A percentile compares a stretch with the other conserved stretches of the same genome.
phyloP scores from a whole-genome alignment of 1,140 invertebrate species.

The Mactra quadrangularis region DNA sequence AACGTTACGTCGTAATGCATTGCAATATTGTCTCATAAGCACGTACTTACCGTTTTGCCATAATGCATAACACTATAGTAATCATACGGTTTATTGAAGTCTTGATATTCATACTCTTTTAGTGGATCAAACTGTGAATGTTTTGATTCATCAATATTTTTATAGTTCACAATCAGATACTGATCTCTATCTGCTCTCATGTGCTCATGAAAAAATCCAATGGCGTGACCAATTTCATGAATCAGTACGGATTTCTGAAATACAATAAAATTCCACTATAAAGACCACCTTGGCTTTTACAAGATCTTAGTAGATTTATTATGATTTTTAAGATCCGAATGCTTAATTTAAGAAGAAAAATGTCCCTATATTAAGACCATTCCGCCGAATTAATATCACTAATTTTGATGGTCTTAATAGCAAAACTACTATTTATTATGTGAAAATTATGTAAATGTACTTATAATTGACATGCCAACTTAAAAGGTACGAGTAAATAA shows the following conservation, averaged over 20 bases:
- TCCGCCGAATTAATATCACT: too few species aligned
- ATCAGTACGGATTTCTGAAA: slow-evolving; percentile 54
- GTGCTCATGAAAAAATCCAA: slow-evolving; percentile 86
- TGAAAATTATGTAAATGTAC: too few species aligned
- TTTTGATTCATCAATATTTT: slow-evolving; percentile 68
- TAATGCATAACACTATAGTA: neutral
- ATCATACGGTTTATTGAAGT: neutral
- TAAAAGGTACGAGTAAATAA: too few species aligned
- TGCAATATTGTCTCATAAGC: neutral
- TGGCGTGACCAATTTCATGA: slow-evolving; percentile 80
- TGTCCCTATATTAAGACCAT: too few species aligned
- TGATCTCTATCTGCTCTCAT: slow-evolving; percentile 79
- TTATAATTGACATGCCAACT: too few species aligned
- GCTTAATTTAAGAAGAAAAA: too few species aligned
- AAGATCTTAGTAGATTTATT: too few species aligned
- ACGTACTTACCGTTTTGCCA: neutral
- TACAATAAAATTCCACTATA: too few species aligned
- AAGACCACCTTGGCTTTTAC: neutral
- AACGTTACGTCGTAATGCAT: neutral
- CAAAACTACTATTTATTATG: too few species aligned
- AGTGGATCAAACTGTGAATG: neutral
- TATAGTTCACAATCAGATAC: slow-evolving; percentile 73
- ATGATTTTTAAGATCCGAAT: too few species aligned
- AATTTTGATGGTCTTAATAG: too few species aligned
- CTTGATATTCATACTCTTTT: neutral